Evolutionary conservation across 2,888 invertebrate species (phyloP).

Genomic region (Galeruca laticollis): DNA sequence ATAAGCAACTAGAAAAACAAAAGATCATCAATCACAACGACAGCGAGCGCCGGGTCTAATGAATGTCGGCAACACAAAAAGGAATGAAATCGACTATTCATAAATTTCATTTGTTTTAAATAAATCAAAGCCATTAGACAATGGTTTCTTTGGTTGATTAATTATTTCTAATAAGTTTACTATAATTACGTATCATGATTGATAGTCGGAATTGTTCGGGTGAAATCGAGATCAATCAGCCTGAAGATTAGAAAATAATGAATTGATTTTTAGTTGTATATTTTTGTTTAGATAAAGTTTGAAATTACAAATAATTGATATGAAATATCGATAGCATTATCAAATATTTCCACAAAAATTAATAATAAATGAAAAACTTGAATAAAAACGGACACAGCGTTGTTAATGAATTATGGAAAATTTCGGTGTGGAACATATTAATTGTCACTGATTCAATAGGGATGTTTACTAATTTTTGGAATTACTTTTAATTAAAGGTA

Average conservation of each 20-base stretch:
- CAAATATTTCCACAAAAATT: no score
- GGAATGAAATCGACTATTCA: constrained; percentile 59
- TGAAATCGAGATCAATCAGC: not conserved
- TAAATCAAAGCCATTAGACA: constrained; percentile 60
- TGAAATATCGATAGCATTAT: no score
- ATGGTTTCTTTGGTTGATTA: constrained; percentile 58
- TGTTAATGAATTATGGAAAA: no score
- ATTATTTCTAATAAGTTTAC: constrained; percentile 55
- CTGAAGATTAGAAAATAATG: not conserved
- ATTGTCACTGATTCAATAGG: no score
- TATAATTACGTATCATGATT: constrained; percentile 48
- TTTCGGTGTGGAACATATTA: no score
- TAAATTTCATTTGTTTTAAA: constrained; percentile 63
- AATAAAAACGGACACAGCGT: no score
- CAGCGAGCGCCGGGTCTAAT: constrained; percentile 58
- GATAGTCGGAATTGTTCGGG: not conserved
- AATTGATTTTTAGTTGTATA: not conserved
- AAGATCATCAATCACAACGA: constrained; percentile 58
- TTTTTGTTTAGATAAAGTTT: not conserved
- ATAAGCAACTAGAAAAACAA: constrained; percentile 53
- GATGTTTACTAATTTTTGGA: no score
- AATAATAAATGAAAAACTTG: no score
- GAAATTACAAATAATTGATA: no score
- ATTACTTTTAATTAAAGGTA: no score
- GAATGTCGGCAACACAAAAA: constrained; percentile 57